These are phyloP conservation scores for Bubo scandiacus DNA, from an alignment of 2,113 vertebrate genomes.

Conservation along the genomic window DNA sequence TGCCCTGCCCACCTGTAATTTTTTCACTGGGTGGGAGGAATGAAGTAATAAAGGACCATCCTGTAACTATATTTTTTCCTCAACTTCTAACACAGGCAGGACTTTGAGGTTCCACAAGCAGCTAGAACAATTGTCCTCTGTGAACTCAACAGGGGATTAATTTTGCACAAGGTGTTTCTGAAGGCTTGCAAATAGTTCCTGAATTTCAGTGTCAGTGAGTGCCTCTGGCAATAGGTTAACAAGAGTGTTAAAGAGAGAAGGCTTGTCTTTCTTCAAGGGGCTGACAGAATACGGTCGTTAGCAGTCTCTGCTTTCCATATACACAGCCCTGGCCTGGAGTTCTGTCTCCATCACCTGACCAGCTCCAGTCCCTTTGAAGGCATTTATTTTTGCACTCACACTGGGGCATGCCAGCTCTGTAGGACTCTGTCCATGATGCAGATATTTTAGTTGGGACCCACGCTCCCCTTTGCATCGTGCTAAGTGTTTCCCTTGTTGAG, in stretches of 20 bases:
- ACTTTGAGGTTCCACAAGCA: neutral
- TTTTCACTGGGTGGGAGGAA: neutral
- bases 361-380: neutral
- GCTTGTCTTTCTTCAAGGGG: neutral
- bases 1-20: neutral
- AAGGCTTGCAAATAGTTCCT: neutral
- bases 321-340: neutral
- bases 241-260: neutral
- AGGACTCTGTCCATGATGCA: neutral
- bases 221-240: neutral
- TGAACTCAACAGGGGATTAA: neutral
- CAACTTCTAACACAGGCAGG: neutral
- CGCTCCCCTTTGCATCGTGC: rapidly evolving
- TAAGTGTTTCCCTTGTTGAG: neutral
- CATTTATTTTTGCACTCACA: neutral
- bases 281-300: neutral
- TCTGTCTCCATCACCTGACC: neutral
- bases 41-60: neutral
- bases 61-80: neutral
- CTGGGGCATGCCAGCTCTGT: neutral
- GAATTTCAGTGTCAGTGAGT: neutral
- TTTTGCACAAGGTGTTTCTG: neutral
- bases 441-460: neutral
- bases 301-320: neutral
- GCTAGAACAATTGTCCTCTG: neutral